A percentile compares a stretch with the other conserved stretches of the same genome.
phyloP scores from a whole-genome alignment of 2,888 invertebrate genomes.

The Sepiola atlantica region DNA sequence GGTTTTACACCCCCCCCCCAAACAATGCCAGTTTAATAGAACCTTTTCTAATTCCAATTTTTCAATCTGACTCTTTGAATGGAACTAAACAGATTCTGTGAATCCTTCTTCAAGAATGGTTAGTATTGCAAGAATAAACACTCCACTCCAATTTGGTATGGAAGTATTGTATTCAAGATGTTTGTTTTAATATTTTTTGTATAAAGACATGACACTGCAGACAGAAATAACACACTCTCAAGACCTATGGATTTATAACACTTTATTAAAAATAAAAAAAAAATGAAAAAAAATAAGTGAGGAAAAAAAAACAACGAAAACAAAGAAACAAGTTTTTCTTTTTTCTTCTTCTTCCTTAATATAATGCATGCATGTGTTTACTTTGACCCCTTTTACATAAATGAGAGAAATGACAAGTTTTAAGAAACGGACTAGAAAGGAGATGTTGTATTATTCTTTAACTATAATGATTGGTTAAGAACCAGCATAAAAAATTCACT shows the following conservation, averaged over 20 bases:
- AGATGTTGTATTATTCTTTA: background rate
- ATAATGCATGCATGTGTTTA: background rate
- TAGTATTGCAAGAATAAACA: slow-evolving; percentile 1
- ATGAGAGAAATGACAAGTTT: slow-evolving; percentile 39
- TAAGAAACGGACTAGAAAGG: slow-evolving; percentile 44
- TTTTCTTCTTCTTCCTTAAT: background rate
- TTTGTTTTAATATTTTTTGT: background rate
- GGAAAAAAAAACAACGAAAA: no score
- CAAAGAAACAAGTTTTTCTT: background rate
- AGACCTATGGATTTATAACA: slow-evolving; percentile 14
- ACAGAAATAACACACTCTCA: slow-evolving; percentile 45
- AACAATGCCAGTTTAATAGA: background rate
- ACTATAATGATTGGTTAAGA: slow-evolving; percentile 37
- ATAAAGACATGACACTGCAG: background rate
- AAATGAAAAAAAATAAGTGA: background rate
- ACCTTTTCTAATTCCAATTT: background rate
- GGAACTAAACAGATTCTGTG: background rate
- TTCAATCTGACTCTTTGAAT: background rate
- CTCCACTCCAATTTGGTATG: background rate
- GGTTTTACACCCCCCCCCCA: no score
- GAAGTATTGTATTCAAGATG: background rate
- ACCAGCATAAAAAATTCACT: background rate
- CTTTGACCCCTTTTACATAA: background rate
- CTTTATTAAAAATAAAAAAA: slow-evolving; percentile 36
- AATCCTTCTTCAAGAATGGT: slow-evolving; percentile 22